phyloP scores from a whole-genome alignment of 1,140 invertebrate genomes.

The Oppia nitens region DNA sequence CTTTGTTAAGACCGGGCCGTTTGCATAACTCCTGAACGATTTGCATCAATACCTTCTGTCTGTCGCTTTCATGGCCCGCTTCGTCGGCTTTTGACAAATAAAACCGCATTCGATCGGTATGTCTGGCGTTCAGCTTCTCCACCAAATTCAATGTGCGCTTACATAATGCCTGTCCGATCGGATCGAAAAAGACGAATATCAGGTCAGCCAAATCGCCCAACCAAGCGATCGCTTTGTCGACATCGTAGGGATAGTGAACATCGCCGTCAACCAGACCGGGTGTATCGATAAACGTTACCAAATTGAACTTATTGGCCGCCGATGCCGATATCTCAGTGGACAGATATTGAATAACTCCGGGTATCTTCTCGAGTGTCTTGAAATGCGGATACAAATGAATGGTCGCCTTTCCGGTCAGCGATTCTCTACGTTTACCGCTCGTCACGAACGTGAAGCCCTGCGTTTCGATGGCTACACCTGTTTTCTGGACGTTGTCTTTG shows the following conservation, averaged over 20 bases:
- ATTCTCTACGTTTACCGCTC: constrained; percentile 39
- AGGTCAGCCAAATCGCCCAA: constrained; percentile 41
- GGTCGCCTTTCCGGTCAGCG: constrained; percentile 41
- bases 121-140: constrained; percentile 36
- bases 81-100: constrained; percentile 45
- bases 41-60: constrained; percentile 44
- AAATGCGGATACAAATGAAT: constrained; percentile 43
- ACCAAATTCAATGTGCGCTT: constrained; percentile 41
- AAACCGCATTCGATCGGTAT: constrained; percentile 39
- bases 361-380: constrained; percentile 36
- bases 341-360: constrained; percentile 41
- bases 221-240: constrained; percentile 40
- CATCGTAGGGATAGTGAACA: constrained; percentile 47
- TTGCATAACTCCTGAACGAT: constrained; percentile 46
- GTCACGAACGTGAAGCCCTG: constrained; percentile 42
- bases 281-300: constrained; percentile 45
- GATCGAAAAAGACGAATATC: constrained; percentile 46
- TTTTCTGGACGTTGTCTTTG: constrained; percentile 41
- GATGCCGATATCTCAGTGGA: constrained; percentile 34
- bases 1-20: constrained; percentile 38
- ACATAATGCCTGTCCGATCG: constrained; percentile 44
- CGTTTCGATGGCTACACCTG: constrained; percentile 44
- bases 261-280: constrained; percentile 45
- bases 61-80: constrained; percentile 40
- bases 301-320: constrained; percentile 39